These are phyloP conservation scores for Ceratina calcarata DNA, from an alignment of 1,140 invertebrate genomes.

Conservation along the genomic window DNA sequence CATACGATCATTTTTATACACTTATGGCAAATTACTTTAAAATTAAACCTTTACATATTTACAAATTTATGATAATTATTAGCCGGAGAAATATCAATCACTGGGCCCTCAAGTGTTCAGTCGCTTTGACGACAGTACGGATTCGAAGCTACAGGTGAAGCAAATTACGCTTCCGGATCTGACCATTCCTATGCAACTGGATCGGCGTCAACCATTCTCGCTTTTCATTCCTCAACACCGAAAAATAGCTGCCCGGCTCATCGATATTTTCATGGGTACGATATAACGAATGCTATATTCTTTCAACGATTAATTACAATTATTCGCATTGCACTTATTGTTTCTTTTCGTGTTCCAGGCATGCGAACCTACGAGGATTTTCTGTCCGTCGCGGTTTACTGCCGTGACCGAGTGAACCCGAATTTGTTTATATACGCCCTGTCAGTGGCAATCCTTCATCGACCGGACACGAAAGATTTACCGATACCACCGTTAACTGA, in stretches of 20 bases:
- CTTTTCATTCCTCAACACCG: conserved; percentile 88
- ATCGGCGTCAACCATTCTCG: conserved; percentile 86
- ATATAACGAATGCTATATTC: too few species aligned
- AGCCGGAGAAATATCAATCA: conserved; percentile 84
- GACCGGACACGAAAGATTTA: conserved; percentile 87
- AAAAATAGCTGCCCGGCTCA: conserved; percentile 84
- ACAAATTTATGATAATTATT: background rate
- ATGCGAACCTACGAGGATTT: conserved; percentile 87
- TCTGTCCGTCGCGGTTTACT: conserved; percentile 85
- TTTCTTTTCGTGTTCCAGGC: conserved; percentile 74
- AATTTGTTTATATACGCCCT: conserved; percentile 89
- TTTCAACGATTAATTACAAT: too few species aligned
- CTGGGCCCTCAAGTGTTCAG: conserved; percentile 80
- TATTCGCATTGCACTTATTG: background rate
- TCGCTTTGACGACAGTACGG: conserved; percentile 83
- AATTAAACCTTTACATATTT: background rate
- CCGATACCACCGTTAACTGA: conserved; percentile 86
- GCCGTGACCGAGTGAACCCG: conserved; percentile 87
- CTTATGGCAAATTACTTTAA: background rate
- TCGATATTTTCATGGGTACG: conserved; percentile 86
- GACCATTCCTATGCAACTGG: conserved; percentile 83
- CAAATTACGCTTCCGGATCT: conserved; percentile 87
- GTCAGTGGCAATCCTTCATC: conserved; percentile 88
- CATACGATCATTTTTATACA: background rate
- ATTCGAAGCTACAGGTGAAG: conserved; percentile 82